These are phyloP conservation scores for Cantharis nigra DNA, from an alignment of 2,888 invertebrate species.

Conservation along the genomic window DNA sequence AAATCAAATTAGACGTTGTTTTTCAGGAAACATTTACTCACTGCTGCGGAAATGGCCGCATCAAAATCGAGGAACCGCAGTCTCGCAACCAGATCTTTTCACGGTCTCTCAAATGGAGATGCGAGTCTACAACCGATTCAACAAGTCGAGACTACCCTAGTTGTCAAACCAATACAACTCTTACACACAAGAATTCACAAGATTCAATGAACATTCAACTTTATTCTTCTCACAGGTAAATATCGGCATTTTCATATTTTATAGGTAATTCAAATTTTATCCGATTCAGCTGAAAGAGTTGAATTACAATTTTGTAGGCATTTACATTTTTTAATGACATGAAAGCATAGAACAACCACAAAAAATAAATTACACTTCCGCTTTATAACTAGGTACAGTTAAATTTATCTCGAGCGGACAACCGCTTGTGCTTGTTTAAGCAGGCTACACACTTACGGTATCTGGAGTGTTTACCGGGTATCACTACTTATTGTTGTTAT, in stretches of 20 bases:
- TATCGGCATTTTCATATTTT: background rate
- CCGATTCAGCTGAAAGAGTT: background rate
- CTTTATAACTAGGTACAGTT: no score
- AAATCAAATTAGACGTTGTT: slow-evolving; percentile 49
- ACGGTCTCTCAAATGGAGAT: slow-evolving; percentile 55
- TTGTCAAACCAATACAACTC: slow-evolving; percentile 35
- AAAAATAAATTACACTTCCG: no score
- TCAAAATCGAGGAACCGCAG: slow-evolving; percentile 51
- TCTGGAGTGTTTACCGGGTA: no score
- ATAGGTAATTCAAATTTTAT: background rate
- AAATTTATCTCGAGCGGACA: no score
- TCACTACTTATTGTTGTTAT: no score
- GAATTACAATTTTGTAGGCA: background rate
- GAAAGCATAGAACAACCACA: no score
- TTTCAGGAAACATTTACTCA: slow-evolving; percentile 64
- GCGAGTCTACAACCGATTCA: slow-evolving; percentile 32
- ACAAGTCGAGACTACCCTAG: slow-evolving; percentile 35
- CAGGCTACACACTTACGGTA: no score
- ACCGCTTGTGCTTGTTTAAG: no score
- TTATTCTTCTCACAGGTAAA: background rate
- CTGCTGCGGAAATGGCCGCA: slow-evolving; percentile 54
- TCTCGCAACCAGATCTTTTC: slow-evolving; percentile 66
- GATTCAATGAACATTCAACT: slow-evolving; percentile 25
- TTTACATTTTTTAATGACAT: no score
- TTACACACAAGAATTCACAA: slow-evolving; percentile 32